phyloP scores from a whole-genome alignment of 2,113 vertebrate species.

The Lagopus muta region DNA sequence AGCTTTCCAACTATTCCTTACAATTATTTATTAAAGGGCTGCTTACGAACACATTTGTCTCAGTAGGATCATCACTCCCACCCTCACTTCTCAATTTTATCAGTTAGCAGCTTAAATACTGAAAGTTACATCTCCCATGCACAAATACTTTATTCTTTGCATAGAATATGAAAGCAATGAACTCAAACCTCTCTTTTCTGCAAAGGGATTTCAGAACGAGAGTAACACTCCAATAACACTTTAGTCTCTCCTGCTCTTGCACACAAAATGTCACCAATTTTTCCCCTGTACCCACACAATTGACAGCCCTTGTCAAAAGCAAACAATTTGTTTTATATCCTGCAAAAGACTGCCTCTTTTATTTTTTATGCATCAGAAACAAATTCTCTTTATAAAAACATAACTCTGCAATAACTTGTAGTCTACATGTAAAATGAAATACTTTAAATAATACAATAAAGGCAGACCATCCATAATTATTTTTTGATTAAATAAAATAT shows the following conservation, averaged over 20 bases:
- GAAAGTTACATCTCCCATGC: slow-evolving; percentile 11
- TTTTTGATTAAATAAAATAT: slow-evolving; percentile 81
- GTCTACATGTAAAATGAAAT: slow-evolving; percentile 69
- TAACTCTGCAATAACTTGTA: slow-evolving; percentile 26
- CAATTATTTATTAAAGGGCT: slow-evolving; percentile 55
- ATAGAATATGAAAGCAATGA: slow-evolving; percentile 14
- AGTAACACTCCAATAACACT: neutral
- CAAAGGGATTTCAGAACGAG: slow-evolving; percentile 25
- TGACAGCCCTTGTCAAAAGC: slow-evolving; percentile 53
- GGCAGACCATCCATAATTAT: slow-evolving; percentile 69
- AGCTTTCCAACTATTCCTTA: slow-evolving; percentile 41
- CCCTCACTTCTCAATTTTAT: neutral
- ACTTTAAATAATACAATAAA: slow-evolving; percentile 78
- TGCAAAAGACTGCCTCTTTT: slow-evolving; percentile 31
- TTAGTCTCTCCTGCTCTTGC: slow-evolving; percentile 16
- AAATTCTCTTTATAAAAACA: slow-evolving; percentile 36
- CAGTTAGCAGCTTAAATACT: slow-evolving; percentile 43
- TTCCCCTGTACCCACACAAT: neutral
- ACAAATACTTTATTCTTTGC: neutral
- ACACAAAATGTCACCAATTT: neutral
- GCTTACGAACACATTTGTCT: slow-evolving; percentile 21
- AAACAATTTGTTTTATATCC: slow-evolving; percentile 33
- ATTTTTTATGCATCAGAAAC: slow-evolving; percentile 70
- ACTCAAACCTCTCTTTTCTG: slow-evolving; percentile 23
- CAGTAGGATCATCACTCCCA: neutral